These are phyloP conservation scores for Pseudanteris insignis DNA, from an alignment of 2,888 invertebrate genomes.

Conservation along the genomic window DNA sequence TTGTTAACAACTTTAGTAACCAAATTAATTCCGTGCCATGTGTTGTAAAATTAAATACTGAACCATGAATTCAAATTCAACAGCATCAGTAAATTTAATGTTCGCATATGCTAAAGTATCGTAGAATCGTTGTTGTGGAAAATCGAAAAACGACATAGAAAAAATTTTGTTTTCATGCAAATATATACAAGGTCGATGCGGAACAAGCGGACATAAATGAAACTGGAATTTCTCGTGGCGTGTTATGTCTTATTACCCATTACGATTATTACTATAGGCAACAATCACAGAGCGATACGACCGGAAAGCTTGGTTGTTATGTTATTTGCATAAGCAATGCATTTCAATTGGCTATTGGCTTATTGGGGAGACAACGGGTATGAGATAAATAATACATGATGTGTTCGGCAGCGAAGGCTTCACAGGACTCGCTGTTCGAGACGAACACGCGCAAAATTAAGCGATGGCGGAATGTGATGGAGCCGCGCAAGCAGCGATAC, in stretches of 20 bases:
- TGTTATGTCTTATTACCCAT: conserved; percentile 58
- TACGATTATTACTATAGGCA: conserved; percentile 55
- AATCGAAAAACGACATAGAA: too few species aligned
- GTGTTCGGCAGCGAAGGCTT: conserved; percentile 56
- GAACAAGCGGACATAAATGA: too few species aligned
- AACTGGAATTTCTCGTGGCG: conserved; percentile 18
- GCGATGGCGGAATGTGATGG: conserved; percentile 9
- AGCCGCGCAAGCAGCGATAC: too few species aligned
- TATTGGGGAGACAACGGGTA: conserved; percentile 49
- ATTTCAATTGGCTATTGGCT: conserved; percentile 63
- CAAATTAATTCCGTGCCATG: too few species aligned
- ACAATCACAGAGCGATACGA: conserved; percentile 48
- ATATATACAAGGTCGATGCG: too few species aligned
- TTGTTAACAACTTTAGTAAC: too few species aligned
- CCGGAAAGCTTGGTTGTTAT: conserved; percentile 54
- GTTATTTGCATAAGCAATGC: conserved; percentile 67
- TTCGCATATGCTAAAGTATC: too few species aligned
- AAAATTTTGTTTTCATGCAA: too few species aligned
- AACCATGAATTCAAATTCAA: too few species aligned
- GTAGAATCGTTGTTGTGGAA: too few species aligned
- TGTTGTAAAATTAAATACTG: too few species aligned
- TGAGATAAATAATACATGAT: conserved; percentile 65
- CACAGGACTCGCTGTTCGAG: conserved; percentile 40
- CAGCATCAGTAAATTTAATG: too few species aligned
- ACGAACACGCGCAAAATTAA: conserved; percentile 31